These are phyloP conservation scores for Thera britannica DNA, from an alignment of 2,888 invertebrate species.

Conservation along the genomic window DNA sequence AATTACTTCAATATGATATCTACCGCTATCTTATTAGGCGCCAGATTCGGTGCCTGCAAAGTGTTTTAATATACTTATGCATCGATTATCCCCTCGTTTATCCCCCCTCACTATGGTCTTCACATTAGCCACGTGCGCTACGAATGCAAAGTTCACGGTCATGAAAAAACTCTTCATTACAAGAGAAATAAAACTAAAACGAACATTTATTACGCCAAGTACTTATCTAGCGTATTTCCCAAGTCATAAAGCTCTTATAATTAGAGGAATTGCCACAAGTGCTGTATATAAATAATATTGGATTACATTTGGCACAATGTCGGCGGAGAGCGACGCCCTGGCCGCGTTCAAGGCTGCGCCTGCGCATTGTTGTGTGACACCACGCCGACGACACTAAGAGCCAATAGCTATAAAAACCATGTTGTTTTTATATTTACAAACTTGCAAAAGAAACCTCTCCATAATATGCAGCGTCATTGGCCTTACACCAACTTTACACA, in stretches of 20 bases:
- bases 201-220: neutral
- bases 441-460: neutral
- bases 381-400: constrained; percentile 34
- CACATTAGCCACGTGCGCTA: too few species aligned
- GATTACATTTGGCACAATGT: constrained; percentile 60
- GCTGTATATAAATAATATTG: constrained; percentile 44
- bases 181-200: too few species aligned
- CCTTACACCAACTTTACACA: too few species aligned
- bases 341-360: constrained; percentile 62
- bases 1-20: too few species aligned
- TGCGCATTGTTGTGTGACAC: constrained; percentile 58
- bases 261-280: constrained; percentile 26
- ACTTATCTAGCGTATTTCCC: constrained; percentile 10
- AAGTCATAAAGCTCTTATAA: constrained; percentile 23
- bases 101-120: too few species aligned
- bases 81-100: too few species aligned
- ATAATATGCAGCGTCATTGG: neutral
- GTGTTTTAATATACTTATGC: too few species aligned
- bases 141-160: too few species aligned
- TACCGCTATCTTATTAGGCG: too few species aligned
- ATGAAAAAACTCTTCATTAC: too few species aligned
- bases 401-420: neutral
- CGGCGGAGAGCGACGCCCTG: constrained; percentile 54
- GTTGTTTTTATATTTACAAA: neutral
- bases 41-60: too few species aligned